Evolutionary conservation across 64 coral and sea anemone species (phyloP).

Genomic region (Stichodactyla mertensii): DNA sequence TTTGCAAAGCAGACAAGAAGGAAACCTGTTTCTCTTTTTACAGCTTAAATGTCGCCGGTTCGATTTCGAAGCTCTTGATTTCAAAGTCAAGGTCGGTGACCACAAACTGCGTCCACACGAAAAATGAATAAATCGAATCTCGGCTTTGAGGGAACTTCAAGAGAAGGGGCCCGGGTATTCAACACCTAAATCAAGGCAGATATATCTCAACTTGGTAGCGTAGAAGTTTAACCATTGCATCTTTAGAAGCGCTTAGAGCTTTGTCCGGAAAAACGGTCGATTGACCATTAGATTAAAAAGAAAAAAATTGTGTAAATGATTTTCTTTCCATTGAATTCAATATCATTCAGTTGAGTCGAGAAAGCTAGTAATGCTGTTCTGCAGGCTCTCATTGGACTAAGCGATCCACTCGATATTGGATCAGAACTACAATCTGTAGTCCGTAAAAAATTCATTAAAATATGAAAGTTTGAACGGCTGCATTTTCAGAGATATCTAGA

Average conservation of each 20-base stretch:
- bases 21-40: neutral
- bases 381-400: neutral
- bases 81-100: slow-evolving; percentile 8
- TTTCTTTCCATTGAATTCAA: neutral
- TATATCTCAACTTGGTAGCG: neutral
- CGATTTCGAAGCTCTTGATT: neutral
- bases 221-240: neutral
- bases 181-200: neutral
- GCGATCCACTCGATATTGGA: neutral
- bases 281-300: slow-evolving; percentile 4
- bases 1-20: neutral
- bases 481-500: neutral
- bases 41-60: neutral
- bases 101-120: neutral
- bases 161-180: neutral
- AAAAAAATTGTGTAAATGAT: neutral
- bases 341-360: neutral
- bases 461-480: neutral
- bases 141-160: neutral
- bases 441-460: neutral
- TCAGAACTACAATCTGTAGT: neutral
- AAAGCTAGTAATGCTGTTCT: neutral
- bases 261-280: neutral
- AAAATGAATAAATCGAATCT: neutral
- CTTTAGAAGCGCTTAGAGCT: neutral